Percentiles rank a stretch among this genome's conserved stretches.
These are phyloP conservation scores for Spilosoma lubricipeda DNA, from an alignment of 2,888 invertebrate genomes.

Conservation along the genomic window DNA sequence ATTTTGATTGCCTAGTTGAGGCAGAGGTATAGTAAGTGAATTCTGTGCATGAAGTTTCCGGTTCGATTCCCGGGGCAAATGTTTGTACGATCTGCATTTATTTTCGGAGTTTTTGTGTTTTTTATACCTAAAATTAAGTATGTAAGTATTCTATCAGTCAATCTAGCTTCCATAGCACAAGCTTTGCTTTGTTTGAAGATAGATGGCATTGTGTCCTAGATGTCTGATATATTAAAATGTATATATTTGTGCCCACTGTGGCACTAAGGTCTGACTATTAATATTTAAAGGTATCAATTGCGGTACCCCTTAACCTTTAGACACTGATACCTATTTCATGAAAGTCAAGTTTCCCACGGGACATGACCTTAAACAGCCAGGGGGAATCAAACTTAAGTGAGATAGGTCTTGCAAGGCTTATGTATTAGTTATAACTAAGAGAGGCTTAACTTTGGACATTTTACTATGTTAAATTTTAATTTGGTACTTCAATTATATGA, in stretches of 20 bases:
- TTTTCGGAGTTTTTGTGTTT: too few species aligned
- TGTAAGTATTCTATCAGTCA: too few species aligned
- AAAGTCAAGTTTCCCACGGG: not conserved
- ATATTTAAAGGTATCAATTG: not conserved
- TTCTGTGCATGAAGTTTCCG: too few species aligned
- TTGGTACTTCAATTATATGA: not conserved
- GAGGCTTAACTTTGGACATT: not conserved
- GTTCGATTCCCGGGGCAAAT: too few species aligned
- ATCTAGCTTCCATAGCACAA: too few species aligned
- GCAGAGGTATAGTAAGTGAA: too few species aligned
- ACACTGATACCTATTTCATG: not conserved
- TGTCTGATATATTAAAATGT: too few species aligned
- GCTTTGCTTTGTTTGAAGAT: too few species aligned
- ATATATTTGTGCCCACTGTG: not conserved
- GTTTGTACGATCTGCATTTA: too few species aligned
- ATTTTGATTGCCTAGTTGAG: too few species aligned
- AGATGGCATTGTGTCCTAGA: too few species aligned
- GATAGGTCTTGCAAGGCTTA: not conserved
- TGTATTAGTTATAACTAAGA: not conserved
- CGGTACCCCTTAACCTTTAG: not conserved
- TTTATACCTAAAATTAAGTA: too few species aligned
- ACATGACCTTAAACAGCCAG: not conserved
- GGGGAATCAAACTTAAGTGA: conserved; percentile 4
- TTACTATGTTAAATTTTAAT: not conserved
- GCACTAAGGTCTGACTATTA: not conserved